Conservation (phyloP, 2,888 invertebrate species). For the Piscicola geometra region DNA sequence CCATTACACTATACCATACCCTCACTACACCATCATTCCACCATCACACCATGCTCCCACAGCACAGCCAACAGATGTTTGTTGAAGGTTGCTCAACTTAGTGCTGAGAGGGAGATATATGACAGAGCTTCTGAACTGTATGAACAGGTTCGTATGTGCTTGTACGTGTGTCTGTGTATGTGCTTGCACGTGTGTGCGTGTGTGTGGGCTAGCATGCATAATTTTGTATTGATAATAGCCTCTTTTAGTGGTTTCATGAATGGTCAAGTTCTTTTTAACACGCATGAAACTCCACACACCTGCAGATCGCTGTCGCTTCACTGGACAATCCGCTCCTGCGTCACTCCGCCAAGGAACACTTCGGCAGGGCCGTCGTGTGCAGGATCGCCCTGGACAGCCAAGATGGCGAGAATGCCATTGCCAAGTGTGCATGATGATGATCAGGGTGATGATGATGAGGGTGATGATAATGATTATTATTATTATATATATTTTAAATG, state of each 20-base stretch:
- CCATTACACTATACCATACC: too few species aligned
- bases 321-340: slow-evolving; percentile 91
- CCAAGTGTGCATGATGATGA: too few species aligned
- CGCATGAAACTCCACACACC: background rate
- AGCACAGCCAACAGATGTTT: slow-evolving; percentile 95
- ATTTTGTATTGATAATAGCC: background rate
- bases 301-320: slow-evolving; percentile 79
- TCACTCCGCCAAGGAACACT: slow-evolving; percentile 97
- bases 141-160: slow-evolving; percentile 68
- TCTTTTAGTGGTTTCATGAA: background rate
- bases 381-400: slow-evolving; percentile 90
- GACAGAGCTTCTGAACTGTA: slow-evolving; percentile 94
- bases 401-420: slow-evolving; percentile 82
- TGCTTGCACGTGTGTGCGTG: too few species aligned
- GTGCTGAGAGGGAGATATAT: slow-evolving; percentile 92
- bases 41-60: background rate
- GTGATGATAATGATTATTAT: too few species aligned
- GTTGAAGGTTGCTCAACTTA: slow-evolving; percentile 92
- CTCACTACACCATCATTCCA: too few species aligned
- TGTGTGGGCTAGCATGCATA: background rate
- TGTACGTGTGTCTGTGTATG: too few species aligned
- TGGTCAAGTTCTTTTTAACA: too few species aligned
- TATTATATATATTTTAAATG: too few species aligned
- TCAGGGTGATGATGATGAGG: too few species aligned
- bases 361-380: slow-evolving; percentile 92